Percentiles rank a stretch among this genome's conserved stretches.
Evolutionary conservation across 2,113 vertebrate species (phyloP).

Genomic region (Pseudopipra pipra): DNA sequence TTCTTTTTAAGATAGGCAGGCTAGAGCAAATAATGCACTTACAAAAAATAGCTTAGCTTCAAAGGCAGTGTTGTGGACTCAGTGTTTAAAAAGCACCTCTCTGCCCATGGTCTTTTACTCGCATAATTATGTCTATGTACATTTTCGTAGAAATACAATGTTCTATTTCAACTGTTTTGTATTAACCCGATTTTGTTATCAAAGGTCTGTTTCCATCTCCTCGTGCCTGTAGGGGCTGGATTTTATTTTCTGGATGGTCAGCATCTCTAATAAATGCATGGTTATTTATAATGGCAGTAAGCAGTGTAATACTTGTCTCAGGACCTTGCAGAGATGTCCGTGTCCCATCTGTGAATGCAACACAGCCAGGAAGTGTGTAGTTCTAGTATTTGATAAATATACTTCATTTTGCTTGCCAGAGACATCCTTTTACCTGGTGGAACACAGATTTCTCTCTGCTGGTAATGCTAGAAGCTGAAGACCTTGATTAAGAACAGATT

Average conservation of each 20-base stretch:
- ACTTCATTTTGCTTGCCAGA: neutral
- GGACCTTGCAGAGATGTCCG: neutral
- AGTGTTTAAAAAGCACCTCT: neutral
- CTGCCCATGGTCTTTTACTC: neutral
- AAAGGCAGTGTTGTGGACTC: neutral
- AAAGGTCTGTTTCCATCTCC: neutral
- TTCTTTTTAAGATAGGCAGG: neutral
- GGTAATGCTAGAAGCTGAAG: constrained; percentile 6
- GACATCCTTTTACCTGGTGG: neutral
- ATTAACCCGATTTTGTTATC: neutral
- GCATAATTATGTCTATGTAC: neutral
- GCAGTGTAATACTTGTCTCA: neutral
- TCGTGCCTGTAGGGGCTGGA: neutral
- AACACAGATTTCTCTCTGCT: neutral
- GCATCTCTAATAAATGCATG: neutral
- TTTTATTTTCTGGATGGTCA: neutral
- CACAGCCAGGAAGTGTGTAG: neutral
- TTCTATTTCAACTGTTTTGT: neutral
- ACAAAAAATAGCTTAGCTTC: neutral
- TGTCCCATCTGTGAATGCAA: neutral
- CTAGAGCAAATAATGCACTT: neutral
- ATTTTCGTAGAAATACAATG: neutral
- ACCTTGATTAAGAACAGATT: neutral
- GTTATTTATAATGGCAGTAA: neutral
- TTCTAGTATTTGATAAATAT: neutral